Evolutionary conservation across 2,113 vertebrate genomes (phyloP), one percentile per base, ranked within the genome.

Genomic region (Gnathonemus longibarbis): DNA sequence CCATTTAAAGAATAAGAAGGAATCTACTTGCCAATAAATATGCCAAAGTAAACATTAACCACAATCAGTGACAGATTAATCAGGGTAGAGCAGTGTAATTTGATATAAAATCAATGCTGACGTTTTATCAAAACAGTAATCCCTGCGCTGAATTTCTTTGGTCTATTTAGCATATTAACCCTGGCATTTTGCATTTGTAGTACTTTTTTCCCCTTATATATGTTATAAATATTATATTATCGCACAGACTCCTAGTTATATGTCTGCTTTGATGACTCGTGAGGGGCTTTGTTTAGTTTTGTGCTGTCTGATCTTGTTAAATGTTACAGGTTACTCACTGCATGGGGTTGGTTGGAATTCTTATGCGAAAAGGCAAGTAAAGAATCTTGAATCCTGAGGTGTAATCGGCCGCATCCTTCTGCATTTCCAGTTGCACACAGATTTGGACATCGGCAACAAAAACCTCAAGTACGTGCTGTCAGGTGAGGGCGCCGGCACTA

Each of bases 401-500:
- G n/a, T 66, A 27, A 66, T 31, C 24, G 39, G 3, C 39, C 3
- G 3, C 39, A 42, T 35, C 48, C 3, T 39, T 87, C 3, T 86
- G 87, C 49, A 24, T 58, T 96, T 93, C 90, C 92, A 99, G 98
- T 94, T 99, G 50, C 98, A 99, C 95, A 99, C 98, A 53, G 98
- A 99, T 93, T 94, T 99, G 95, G 98, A 99, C 91, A 96, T 98
- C 80, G 97, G 97, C 50, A 94, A 89, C 93, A 98, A 95, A 94
- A 98, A 96, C 94, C 98, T 99, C 94, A 99, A 97, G 93, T 99
- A 99, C 2, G 98, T 99, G 62, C 94, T 99, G 35, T 97, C 98
- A 0, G 98, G 98, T 21, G 98, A 99, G 90, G 98, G 98, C 85
- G 98, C 98, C 39, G 98, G 98, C 74, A 99, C 98, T 93, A 99